Conservation (phyloP, 2,888 invertebrate species). For the Drosophila neotestacea region DNA sequence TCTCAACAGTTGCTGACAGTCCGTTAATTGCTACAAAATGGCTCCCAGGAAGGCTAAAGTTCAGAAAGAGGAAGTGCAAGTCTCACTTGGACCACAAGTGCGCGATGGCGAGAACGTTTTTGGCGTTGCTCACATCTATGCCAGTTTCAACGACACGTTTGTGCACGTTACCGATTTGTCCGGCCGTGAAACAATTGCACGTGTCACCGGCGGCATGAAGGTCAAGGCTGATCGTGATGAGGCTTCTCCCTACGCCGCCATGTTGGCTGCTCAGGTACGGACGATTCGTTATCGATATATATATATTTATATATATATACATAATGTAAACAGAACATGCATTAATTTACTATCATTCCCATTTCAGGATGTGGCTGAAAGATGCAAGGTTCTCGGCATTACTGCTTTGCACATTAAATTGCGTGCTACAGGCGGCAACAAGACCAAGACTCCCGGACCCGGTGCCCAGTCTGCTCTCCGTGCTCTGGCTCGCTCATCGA, state of each 20-base stretch:
- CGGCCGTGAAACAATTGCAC: conserved; percentile 96
- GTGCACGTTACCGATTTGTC: conserved; percentile 99
- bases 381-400: conserved; percentile 98
- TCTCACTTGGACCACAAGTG: conserved; percentile 97
- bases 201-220: conserved; percentile 99
- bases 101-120: conserved; percentile 99
- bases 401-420: conserved; percentile 99
- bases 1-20: conserved; percentile 50
- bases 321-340: neutral
- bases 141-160: conserved; percentile 99
- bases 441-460: conserved; percentile 99
- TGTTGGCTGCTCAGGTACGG: conserved; percentile 98
- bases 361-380: conserved; percentile 97
- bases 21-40: conserved; percentile 87
- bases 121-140: conserved; percentile 99
- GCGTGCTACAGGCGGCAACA: conserved; percentile 99
- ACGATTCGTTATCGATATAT: conserved; percentile 54
- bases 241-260: conserved; percentile 99
- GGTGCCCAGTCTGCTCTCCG: conserved; percentile 99
- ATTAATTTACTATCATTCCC: neutral
- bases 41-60: conserved; percentile 99
- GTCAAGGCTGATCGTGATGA: conserved; percentile 99
- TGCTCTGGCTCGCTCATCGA: conserved; percentile 98
- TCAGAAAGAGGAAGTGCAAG: conserved; percentile 98
- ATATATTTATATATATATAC: too few relatives aligned